Conservation (phyloP, 37 sponge, comb jelly and placozoan genomes). For the Ephydatia muelleri region DNA sequence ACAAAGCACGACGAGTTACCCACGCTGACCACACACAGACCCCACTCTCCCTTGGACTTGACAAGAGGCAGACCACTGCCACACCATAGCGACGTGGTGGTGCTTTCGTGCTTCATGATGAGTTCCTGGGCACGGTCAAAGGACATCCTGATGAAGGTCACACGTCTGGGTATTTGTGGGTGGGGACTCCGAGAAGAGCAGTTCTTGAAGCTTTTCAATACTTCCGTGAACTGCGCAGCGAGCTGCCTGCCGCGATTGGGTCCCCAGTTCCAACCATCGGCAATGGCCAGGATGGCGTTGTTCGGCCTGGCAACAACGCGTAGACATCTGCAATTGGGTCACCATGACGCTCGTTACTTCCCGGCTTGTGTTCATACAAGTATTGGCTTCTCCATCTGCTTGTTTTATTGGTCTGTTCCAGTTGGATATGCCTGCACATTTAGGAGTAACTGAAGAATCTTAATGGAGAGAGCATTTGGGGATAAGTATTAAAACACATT, state of each 20-base stretch:
- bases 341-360: conserved; percentile 49
- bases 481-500: too few relatives aligned
- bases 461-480: too few relatives aligned
- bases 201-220: conserved; percentile 50
- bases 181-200: conserved; percentile 28
- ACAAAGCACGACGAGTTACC: conserved; percentile 75
- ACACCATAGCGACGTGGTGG: conserved; percentile 77
- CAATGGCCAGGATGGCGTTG: conserved; percentile 61
- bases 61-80: too few relatives aligned
- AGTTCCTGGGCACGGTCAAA: conserved; percentile 69
- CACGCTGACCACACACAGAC: conserved; percentile 72
- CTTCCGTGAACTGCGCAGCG: conserved; percentile 74
- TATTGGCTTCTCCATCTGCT: conserved; percentile 72
- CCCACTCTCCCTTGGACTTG: too few relatives aligned
- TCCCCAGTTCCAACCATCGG: too few relatives aligned
- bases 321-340: conserved; percentile 88
- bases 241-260: conserved; percentile 78
- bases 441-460: too few relatives aligned
- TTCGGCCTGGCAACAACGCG: conserved; percentile 49
- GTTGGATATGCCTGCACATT: too few relatives aligned
- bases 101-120: conserved; percentile 67
- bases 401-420: too few relatives aligned
- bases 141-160: conserved; percentile 47
- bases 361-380: conserved; percentile 68
- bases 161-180: conserved; percentile 43